Evolutionary conservation across 1,140 invertebrate species (phyloP).

Genomic region (Euura saliciscinereae): DNA sequence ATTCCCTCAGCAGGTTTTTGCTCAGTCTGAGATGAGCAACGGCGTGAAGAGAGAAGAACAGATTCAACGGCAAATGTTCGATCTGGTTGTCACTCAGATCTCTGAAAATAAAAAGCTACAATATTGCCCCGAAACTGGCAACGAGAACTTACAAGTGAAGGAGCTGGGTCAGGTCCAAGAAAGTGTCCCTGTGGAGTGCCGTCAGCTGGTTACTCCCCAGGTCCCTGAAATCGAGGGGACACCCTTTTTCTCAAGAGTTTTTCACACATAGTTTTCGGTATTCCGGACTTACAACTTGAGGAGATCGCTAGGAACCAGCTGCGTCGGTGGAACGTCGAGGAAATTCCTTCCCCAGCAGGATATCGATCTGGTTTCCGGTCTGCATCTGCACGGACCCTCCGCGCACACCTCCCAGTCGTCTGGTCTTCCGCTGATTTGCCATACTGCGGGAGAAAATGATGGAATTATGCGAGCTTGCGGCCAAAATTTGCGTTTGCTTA

Average conservation of each 20-base stretch:
- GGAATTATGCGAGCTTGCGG: constrained; percentile 1
- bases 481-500: constrained; percentile 29
- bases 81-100: constrained; percentile 81
- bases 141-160: constrained; percentile 64
- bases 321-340: constrained; percentile 66
- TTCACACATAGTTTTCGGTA: not conserved
- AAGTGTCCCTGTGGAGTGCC: constrained; percentile 76
- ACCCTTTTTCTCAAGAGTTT: constrained; percentile 8
- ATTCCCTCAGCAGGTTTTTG: constrained; percentile 73
- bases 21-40: constrained; percentile 76
- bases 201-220: constrained; percentile 74
- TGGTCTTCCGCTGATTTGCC: constrained; percentile 66
- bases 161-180: constrained; percentile 70
- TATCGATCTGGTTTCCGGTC: constrained; percentile 67
- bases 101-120: constrained; percentile 46
- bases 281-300: constrained; percentile 66
- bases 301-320: constrained; percentile 73
- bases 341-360: constrained; percentile 76
- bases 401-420: constrained; percentile 75
- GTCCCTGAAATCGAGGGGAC: constrained; percentile 65
- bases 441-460: constrained; percentile 59
- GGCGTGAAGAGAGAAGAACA: constrained; percentile 76
- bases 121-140: not conserved
- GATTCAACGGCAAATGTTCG: constrained; percentile 74
- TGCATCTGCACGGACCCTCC: constrained; percentile 72